Conservation (phyloP, 2,113 vertebrate species). For the Oryzias melastigma region DNA sequence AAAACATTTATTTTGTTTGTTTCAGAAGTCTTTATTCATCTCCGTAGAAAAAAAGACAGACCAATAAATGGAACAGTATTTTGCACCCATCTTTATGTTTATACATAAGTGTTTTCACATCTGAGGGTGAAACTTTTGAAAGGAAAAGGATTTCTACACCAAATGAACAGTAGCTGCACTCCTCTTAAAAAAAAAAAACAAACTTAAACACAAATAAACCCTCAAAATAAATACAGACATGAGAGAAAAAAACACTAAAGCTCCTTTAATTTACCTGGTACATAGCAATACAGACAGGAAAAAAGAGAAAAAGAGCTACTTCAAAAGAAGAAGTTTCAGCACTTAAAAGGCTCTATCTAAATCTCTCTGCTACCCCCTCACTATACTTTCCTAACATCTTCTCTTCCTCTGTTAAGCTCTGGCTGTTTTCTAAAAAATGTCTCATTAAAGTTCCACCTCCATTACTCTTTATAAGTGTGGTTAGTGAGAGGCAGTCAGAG, state of each 20-base stretch:
- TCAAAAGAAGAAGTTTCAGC: conserved; percentile 44
- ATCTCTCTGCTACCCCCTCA: conserved; percentile 9
- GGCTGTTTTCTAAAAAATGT: conserved; percentile 25
- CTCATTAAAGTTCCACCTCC: conserved; percentile 32
- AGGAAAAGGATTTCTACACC: conserved; percentile 60
- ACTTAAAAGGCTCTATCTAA: conserved; percentile 44
- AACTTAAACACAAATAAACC: neutral
- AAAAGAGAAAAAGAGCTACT: conserved; percentile 48
- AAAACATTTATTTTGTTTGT: conserved; percentile 30
- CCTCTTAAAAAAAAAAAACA: conserved; percentile 31
- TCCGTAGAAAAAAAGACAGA: conserved; percentile 73
- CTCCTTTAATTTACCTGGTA: conserved; percentile 39
- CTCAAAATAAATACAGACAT: neutral
- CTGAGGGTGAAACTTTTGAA: conserved; percentile 52
- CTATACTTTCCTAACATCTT: conserved; percentile 13
- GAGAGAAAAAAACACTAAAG: conserved; percentile 22
- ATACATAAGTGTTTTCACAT: conserved; percentile 69
- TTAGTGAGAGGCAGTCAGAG: conserved; percentile 38
- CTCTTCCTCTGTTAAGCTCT: conserved; percentile 37
- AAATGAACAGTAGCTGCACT: conserved; percentile 56
- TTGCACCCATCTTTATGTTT: conserved; percentile 67
- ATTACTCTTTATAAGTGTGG: conserved; percentile 25
- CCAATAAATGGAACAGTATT: conserved; percentile 61
- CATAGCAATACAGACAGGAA: conserved; percentile 48
- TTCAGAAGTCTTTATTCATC: conserved; percentile 73